A percentile compares a stretch with the other conserved stretches of the same genome.
Conservation (phyloP, 1,140 invertebrate species). For the Drosophila kikkawai region DNA sequence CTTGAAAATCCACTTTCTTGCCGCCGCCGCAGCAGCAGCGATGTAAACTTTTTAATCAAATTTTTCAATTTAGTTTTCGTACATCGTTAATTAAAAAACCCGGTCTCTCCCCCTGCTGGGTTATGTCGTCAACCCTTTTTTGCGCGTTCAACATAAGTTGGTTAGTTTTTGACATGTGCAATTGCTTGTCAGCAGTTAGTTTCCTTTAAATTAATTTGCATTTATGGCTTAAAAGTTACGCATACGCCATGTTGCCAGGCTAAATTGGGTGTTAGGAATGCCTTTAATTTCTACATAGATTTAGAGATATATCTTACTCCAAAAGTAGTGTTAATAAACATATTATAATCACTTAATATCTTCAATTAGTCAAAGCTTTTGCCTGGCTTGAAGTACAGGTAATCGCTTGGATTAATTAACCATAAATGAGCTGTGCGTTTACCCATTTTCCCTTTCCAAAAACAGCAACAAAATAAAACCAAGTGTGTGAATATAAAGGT, state of each 20-base stretch:
- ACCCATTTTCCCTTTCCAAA: slow-evolving; percentile 8
- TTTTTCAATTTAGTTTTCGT: slow-evolving; percentile 79
- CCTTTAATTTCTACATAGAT: not conserved
- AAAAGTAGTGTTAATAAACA: not conserved
- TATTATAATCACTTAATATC: slow-evolving; percentile 5
- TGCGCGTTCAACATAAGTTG: slow-evolving; percentile 43
- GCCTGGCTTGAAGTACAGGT: not conserved
- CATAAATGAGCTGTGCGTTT: slow-evolving; percentile 26
- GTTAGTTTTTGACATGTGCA: slow-evolving; percentile 58
- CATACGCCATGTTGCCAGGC: slow-evolving; percentile 46
- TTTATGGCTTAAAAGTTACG: slow-evolving; percentile 49
- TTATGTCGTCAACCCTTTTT: slow-evolving; percentile 16
- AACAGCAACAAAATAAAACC: slow-evolving; percentile 5
- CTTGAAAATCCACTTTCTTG: slow-evolving; percentile 78
- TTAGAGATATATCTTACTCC: too few species aligned
- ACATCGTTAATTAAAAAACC: slow-evolving; percentile 79
- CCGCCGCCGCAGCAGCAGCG: slow-evolving; percentile 35
- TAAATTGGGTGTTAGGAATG: not conserved
- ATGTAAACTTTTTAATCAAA: slow-evolving; percentile 80
- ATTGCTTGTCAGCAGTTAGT: slow-evolving; percentile 40
- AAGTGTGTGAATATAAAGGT: slow-evolving; percentile 21
- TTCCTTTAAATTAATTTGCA: slow-evolving; percentile 61
- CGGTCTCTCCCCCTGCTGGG: slow-evolving; percentile 7
- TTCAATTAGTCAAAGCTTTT: slow-evolving; percentile 14
- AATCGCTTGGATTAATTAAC: slow-evolving; percentile 46